These are phyloP conservation scores for Chrysochloris asiatica DNA, from an alignment of 2,113 vertebrate genomes.

Conservation along the genomic window DNA sequence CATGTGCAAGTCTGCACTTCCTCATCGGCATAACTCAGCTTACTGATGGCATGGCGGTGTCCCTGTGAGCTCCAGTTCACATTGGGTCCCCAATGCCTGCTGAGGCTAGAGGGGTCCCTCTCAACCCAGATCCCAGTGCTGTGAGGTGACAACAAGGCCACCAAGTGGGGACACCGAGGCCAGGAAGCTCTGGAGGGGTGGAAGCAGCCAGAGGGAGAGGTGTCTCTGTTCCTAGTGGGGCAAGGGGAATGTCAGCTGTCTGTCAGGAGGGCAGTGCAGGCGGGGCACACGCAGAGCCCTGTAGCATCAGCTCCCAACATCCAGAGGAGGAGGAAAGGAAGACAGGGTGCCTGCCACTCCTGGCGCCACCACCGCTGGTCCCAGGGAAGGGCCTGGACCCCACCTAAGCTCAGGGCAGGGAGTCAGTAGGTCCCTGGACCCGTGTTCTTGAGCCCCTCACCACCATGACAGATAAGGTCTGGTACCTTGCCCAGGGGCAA, in stretches of 20 bases:
- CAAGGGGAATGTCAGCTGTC: not conserved
- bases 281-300: not conserved
- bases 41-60: not conserved
- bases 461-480: not conserved
- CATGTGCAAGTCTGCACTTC: fast-evolving
- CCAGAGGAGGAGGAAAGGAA: not conserved
- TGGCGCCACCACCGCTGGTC: not conserved
- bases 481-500: not conserved
- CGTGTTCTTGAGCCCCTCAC: not conserved
- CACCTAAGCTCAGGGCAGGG: not conserved
- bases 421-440: too few relatives aligned
- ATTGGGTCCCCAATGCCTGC: too few relatives aligned
- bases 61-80: too few relatives aligned
- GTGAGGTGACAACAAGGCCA: not conserved
- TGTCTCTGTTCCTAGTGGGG: not conserved
- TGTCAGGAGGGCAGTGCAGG: not conserved
- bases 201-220: not conserved
- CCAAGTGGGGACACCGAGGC: too few relatives aligned
- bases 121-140: not conserved
- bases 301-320: not conserved
- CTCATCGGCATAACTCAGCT: not conserved
- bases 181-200: not conserved
- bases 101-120: too few relatives aligned
- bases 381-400: not conserved
- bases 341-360: not conserved